Evolutionary conservation across 2,797 vertebrate species (phyloP), one percentile per base, ranked within the genome.

Genomic region (Trachops cirrhosus): DNA sequence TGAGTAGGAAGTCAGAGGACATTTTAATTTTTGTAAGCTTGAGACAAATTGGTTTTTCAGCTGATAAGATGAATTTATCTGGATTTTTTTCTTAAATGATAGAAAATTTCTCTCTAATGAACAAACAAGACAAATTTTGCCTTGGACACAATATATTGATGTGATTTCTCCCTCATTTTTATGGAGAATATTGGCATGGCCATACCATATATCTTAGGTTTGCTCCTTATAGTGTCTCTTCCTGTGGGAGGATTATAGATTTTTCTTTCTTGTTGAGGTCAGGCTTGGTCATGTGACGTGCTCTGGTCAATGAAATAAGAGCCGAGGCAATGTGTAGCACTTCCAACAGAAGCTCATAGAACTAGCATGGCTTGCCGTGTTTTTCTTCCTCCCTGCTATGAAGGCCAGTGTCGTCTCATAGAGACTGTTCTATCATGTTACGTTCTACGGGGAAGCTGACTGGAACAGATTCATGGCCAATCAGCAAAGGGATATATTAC

Each of bases 11-110:
- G n/a, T 77, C 18, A 86, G 71, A 89, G 18, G 54, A 84, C 46
- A 93, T 37, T 29, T 92, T 57, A 48, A 18, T 70, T 91, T 94
- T 91, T 90, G 46, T 80, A 94, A 87, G 46, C 46, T 94, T 87
- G 62, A 87, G 62, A 46, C 50, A 46, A 85, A 82, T 34, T 67
- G 64, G 41, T 67, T 46, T 84, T 34, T 64, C 16, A 73, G 21
- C 74, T 46, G 57, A 6, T 83, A 64, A 75, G 4, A 92, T 77
- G 77, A 64, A 77, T 21, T 50, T 74, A 70, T 24, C 24, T 64
- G 34, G 24, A 70, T 7, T 26, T 32, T 89, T 89, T 75, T 39
- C 3, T 73, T 77, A 74, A 85, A 57, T 39, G 26, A 84, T 44
- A 83, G 22, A 62, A 37, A 29, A 92, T 87, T 82, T 67, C 14